Evolutionary conservation across 1,140 invertebrate species (phyloP), one percentile per base, ranked within the genome.

Genomic region (Onthophagus taurus): DNA sequence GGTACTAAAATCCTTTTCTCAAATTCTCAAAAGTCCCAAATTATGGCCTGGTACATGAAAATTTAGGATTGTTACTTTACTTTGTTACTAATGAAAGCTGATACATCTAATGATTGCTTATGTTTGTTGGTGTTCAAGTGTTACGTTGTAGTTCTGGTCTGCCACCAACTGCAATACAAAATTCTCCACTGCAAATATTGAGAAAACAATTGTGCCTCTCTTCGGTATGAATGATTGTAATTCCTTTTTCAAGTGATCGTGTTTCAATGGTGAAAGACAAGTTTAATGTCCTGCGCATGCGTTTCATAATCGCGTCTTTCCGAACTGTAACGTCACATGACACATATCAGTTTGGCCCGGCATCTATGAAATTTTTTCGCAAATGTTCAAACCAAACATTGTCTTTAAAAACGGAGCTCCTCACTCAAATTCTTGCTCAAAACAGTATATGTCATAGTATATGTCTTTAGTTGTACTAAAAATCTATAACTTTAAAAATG

Each of bases 151-250:
- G 44, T n/a, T n/a, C 26, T 39, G 29, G 35, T 41, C 44, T 29
- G 35, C 23, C 44, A 39, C 34, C 35, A 26, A 39, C 19, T 39
- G 21, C 19, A 46, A 46, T 39, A 46, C 44, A 46, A 41, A 46
- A 46, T 46, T 46, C 37, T 39, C 36, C 36, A 16, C 24, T 30
- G 44, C 44, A 46, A 46, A 46, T 45, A 45, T 29, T 45, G 44
- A 45, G 44, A 45, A 45, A 45, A 45, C 44, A 37, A 45, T 37
- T 12, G 20, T 45, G 18, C 19, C 31, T 45, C 23, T 45, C 23
- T 37, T 37, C 38, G 35, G 38, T 37, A 45, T 39, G 37, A 46
- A n/a, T 35, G 33, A 46, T 46, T 33, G 31, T 37, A 45, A 45
- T 45, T 26, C 33, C 43, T 45, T 36, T 45, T 45, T 30, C 43